These are phyloP conservation scores for Talpa occidentalis DNA, from an alignment of 2,113 vertebrate genomes.

Conservation along the genomic window DNA sequence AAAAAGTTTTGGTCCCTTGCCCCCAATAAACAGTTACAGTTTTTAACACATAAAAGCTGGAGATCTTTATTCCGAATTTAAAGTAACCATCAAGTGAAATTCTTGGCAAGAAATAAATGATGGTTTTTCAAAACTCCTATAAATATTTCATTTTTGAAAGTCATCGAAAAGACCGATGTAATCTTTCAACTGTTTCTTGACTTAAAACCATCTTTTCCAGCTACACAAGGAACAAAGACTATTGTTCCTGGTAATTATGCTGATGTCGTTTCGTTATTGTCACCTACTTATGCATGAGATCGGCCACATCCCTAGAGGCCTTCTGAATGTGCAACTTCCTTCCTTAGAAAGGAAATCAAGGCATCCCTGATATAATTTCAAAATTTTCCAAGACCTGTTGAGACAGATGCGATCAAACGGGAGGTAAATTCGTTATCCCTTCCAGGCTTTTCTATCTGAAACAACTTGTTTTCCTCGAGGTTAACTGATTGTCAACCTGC, in stretches of 20 bases:
- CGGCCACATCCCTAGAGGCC: not conserved
- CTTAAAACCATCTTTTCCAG: conserved; percentile 20
- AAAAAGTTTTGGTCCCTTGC: not conserved
- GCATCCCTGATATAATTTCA: not conserved
- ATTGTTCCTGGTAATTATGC: conserved; percentile 9
- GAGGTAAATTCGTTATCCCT: not conserved
- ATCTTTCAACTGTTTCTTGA: conserved; percentile 39
- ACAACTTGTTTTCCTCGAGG: not conserved
- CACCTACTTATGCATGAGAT: not conserved
- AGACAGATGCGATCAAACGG: not conserved
- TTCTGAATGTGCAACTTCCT: not conserved
- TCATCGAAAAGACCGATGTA: not conserved
- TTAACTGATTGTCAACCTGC: not conserved
- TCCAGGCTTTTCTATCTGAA: not conserved
- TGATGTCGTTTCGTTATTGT: not conserved
- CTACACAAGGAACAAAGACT: not conserved
- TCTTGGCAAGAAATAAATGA: conserved; percentile 51
- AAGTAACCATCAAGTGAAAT: conserved; percentile 61
- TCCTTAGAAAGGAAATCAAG: not conserved
- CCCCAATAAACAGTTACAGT: conserved; percentile 58
- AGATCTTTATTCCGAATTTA: conserved; percentile 32
- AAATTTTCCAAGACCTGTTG: not conserved
- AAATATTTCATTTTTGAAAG: conserved; percentile 49
- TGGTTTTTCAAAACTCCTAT: conserved; percentile 38
- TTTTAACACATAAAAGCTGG: conserved; percentile 68